Base-by-base conservation (phyloP, 2,113 vertebrate species). In the Perccottus glenii region DNA sequence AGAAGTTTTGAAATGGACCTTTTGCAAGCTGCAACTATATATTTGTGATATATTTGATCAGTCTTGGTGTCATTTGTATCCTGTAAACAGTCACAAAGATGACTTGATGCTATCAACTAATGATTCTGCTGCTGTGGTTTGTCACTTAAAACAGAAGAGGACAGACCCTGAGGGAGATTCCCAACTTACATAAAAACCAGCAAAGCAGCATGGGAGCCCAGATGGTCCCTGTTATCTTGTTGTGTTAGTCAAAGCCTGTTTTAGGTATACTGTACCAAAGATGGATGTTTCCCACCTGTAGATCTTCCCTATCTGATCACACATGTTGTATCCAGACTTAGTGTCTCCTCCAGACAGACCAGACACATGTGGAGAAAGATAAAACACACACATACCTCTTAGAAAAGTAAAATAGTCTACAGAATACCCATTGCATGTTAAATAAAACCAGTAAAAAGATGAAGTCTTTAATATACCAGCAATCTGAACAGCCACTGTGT, bases 271-370 rank as follows among this genome's bases (percentile, higher is more conserved):
- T 11, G 6, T 47, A 10, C 56, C 14, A 0, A 62, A 78, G 78
- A 82, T 74, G 73, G 89, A 90, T 80, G 77, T 75, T 77, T 90
- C 62, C 86, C 90, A 92, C 90, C 88, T 92, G 92, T 87, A 78
- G 82, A 67, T 68, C 51, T 19, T 78, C 74, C 19, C 38, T 67
- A 49, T 83, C 74, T 78, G 44, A 59, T 84, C 73, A 51, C 67
- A 75, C 85, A 88, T 85, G 53, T 83, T 88, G 85, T 73, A 62
- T 61, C 83, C 89, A 89, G 84, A 86, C 75, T 49, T 32, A 1
- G 15, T 59, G 66, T 85, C 63, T 82, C 70, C 49, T 64, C 63
- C 10, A 46, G 19, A 67, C 14, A 69, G 43, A 72, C 11, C 9
- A 53, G 62, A 67, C 78, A 50, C 63, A 71, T 62, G 60, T 82